Conservation (phyloP, 2,888 invertebrate genomes). For the Zygaena filipendulae region DNA sequence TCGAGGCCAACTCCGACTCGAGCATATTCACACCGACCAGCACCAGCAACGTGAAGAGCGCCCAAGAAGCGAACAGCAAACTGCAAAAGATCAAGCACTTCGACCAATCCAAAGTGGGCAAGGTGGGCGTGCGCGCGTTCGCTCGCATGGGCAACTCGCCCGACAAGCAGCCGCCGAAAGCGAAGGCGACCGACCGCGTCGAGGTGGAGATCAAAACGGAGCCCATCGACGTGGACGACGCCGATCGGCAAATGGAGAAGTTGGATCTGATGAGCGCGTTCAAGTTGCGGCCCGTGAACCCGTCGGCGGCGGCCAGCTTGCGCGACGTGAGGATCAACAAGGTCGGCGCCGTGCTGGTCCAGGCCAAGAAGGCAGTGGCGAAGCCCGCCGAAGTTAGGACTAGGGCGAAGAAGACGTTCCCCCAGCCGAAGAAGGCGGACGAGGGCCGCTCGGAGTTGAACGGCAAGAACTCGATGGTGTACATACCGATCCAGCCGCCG, state of each 20-base stretch:
- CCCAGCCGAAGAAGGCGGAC: conserved; percentile 41
- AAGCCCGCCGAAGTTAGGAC: conserved; percentile 31
- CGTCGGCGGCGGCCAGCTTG: conserved; percentile 20
- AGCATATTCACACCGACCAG: conserved; percentile 40
- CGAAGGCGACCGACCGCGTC: conserved; percentile 16
- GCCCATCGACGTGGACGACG: conserved; percentile 48
- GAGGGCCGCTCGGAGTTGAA: conserved; percentile 46
- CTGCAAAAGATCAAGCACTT: conserved; percentile 31
- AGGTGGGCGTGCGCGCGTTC: conserved; percentile 52
- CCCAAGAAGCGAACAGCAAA: conserved; percentile 36
- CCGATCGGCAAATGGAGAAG: conserved; percentile 42
- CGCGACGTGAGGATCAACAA: conserved; percentile 50
- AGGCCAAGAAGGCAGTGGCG: conserved; percentile 20
- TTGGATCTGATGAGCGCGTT: conserved; percentile 50
- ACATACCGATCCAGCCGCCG: conserved; percentile 59
- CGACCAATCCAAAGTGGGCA: conserved; percentile 32
- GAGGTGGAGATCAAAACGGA: conserved; percentile 53
- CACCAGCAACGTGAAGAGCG: conserved; percentile 31
- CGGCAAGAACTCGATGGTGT: conserved; percentile 59
- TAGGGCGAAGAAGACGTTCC: conserved; percentile 49
- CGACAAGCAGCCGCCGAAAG: conserved; percentile 14
- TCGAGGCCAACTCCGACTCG: conserved; percentile 27
- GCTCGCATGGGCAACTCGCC: conserved; percentile 47
- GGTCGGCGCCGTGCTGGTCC: conserved; percentile 29
- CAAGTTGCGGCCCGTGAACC: conserved; percentile 39